Evolutionary conservation across 2,888 invertebrate genomes (phyloP).

Genomic region (Oxystoma pomonae): DNA sequence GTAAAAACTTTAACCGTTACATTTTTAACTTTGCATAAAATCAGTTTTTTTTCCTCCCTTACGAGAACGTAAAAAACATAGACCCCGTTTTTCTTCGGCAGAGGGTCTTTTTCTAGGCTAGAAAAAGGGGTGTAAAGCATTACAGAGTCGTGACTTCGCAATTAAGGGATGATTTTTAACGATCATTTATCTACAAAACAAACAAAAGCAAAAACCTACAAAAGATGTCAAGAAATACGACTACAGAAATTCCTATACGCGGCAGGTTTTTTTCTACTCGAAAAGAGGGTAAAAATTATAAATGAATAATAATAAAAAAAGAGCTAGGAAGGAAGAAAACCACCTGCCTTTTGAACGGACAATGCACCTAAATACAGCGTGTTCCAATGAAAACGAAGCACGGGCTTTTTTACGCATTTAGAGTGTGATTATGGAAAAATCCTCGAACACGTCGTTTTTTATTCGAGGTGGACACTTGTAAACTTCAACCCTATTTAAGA

Average conservation of each 20-base stretch:
- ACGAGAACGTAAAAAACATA: conserved; percentile 7
- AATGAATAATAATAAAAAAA: not conserved
- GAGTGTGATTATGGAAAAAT: no score
- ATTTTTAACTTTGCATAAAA: conserved; percentile 19
- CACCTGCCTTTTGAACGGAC: not conserved
- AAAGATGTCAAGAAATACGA: not conserved
- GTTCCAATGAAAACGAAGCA: no score
- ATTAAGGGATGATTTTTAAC: conserved; percentile 23
- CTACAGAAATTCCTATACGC: not conserved
- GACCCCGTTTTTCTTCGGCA: not conserved
- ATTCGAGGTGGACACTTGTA: no score
- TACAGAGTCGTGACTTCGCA: conserved; percentile 16
- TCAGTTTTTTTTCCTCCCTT: conserved; percentile 10
- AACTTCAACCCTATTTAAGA: no score
- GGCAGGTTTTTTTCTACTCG: not conserved
- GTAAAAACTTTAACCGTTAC: conserved; percentile 23
- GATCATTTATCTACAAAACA: not conserved
- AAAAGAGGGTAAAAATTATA: not conserved
- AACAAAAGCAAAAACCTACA: no score
- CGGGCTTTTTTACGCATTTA: no score
- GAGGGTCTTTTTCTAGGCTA: conserved; percentile 4
- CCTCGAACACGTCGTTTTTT: no score
- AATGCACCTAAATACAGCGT: not conserved
- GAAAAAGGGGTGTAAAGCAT: conserved; percentile 12
- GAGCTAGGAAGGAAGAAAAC: not conserved